Percentiles rank a stretch among this genome's conserved stretches.
Conservation (phyloP, 1,140 invertebrate species). For the Acromyrmex charruanus region DNA sequence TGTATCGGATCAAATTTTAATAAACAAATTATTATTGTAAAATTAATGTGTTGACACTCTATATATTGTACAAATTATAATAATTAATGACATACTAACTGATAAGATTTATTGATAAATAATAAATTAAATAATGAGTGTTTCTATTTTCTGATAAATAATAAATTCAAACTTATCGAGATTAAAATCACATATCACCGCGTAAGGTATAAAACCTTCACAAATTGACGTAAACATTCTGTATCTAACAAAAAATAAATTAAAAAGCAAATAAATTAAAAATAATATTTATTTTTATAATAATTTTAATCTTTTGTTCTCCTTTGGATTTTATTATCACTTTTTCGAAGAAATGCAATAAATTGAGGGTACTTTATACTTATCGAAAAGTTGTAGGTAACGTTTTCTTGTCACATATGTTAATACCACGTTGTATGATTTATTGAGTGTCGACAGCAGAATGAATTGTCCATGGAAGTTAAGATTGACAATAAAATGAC, state of each 20-base stretch:
- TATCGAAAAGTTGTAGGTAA: no score
- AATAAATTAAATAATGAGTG: not conserved
- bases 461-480: conserved; percentile 1
- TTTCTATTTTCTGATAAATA: not conserved
- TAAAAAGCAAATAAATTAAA: no score
- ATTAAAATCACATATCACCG: not conserved
- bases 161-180: not conserved
- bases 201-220: no score
- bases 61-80: not conserved
- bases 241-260: no score
- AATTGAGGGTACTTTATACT: no score
- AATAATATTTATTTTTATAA: no score
- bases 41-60: not conserved
- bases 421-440: not conserved
- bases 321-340: no score
- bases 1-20: not conserved
- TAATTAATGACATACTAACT: not conserved
- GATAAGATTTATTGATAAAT: conserved; percentile 8
- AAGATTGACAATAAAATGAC: conserved; percentile 1
- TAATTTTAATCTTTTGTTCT: no score
- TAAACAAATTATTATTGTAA: not conserved
- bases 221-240: no score
- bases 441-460: not conserved
- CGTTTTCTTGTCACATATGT: not conserved
- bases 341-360: no score